Evolutionary conservation across 2,888 invertebrate species (phyloP).

Genomic region (Itoplectis maculator): DNA sequence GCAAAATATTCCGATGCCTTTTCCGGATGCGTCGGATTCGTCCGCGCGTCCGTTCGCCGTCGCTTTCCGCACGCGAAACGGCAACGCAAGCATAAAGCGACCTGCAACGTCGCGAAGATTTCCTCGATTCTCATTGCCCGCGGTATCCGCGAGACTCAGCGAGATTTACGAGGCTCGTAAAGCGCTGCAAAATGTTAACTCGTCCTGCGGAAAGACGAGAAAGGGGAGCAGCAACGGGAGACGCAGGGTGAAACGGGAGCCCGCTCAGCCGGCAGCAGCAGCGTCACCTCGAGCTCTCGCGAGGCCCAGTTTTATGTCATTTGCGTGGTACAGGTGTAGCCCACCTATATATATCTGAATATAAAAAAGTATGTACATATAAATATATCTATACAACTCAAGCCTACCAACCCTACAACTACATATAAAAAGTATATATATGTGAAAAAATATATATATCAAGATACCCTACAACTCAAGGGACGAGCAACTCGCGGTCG

Average conservation of each 20-base stretch:
- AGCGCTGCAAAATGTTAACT: constrained; percentile 75
- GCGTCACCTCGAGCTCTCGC: constrained; percentile 49
- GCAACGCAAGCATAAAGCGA: constrained; percentile 2
- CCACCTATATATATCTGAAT: no score
- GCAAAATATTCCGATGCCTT: neutral
- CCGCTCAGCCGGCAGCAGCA: constrained; percentile 41
- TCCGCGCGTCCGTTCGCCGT: constrained; percentile 39
- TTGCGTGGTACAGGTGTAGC: constrained; percentile 28
- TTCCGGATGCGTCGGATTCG: neutral
- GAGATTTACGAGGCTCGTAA: constrained; percentile 76
- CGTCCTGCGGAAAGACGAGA: constrained; percentile 37
- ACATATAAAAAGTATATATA: no score
- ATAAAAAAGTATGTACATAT: no score
- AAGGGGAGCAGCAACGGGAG: no score
- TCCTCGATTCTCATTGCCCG: constrained; percentile 13
- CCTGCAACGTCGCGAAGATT: constrained; percentile 35
- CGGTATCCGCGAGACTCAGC: constrained; percentile 40
- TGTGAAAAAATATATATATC: no score
- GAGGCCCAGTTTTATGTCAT: constrained; percentile 59
- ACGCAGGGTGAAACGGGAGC: constrained; percentile 41
- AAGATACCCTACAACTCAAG: no score
- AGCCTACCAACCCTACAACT: no score
- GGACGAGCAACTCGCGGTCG: neutral
- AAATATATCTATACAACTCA: no score
- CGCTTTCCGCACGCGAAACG: constrained; percentile 27